Conservation (phyloP, 2,113 vertebrate species). For the Zapus hudsonius region DNA sequence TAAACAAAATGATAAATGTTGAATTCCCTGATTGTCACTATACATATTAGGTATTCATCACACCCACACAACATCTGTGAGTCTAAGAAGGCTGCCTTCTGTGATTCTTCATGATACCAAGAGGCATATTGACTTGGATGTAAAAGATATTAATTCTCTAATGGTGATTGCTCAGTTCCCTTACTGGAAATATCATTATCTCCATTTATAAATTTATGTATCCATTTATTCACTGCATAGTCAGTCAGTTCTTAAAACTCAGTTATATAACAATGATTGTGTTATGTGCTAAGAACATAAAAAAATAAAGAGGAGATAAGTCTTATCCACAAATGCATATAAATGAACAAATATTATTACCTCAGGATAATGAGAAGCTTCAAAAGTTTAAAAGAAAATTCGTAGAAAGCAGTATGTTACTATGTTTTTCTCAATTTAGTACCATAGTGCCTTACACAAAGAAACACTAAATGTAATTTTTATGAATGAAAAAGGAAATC, state of each 20-base stretch:
- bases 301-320: neutral
- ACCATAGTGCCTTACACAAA: neutral
- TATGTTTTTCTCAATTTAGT: neutral
- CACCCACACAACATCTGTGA: neutral
- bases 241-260: neutral
- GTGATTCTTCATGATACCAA: neutral
- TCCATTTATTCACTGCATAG: neutral
- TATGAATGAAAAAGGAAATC: neutral
- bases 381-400: neutral
- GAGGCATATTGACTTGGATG: neutral
- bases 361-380: neutral
- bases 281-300: neutral
- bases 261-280: neutral
- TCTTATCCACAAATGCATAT: neutral
- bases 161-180: neutral
- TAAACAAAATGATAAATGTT: neutral
- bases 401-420: neutral
- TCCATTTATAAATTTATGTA: neutral
- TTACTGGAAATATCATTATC: neutral
- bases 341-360: neutral
- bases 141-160: neutral
- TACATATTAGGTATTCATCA: neutral
- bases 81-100: slow-evolving; percentile 26
- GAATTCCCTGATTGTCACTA: neutral
- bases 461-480: neutral